Base-by-base conservation (phyloP, 2,888 invertebrate species). In the Cybosia mesomella region DNA sequence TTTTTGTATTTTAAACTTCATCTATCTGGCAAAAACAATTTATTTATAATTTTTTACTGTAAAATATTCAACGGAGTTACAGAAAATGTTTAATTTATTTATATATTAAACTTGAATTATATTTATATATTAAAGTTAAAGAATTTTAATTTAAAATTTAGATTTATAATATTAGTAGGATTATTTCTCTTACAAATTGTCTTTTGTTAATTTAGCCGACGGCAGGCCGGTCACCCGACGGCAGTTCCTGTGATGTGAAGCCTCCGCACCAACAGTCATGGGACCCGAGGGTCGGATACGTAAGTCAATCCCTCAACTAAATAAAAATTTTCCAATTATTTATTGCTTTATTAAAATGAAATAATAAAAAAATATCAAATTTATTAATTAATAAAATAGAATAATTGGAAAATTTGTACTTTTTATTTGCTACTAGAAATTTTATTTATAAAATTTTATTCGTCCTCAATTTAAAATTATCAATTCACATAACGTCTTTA, bases 201-300 rank as follows among this genome's bases (percentile, higher is more conserved):
- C 5, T 64, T 22, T 28, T 54, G 22, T 22, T 71, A 85, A 83
- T 79, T 81, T 88, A 95, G 94, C 94, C 94, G 28, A 90, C 88
- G 58, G 93, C 94, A 0, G 94, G 94, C 1, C 87, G 94, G 59
- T 95, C 94, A 24, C 94, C 94, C 0, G 94, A 95, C 67, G 94
- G 93, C 1, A 90, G 93, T 57, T 93, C 93, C 53, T 95, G 94
- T 68, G 94, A 95, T 69, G 92, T 95, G 2, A 95, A 95, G 82
- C 94, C 94, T 0, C 93, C 94, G 0, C 94, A 95, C 73, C 94
- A 94, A 71, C 94, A 95, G 85, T 92, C 94, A 2, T 95, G 94
- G 94, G 94, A 95, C 77, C 94, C 94, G 1, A 86, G 94, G 80
- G 94, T 95, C 78, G 94, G 94, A 85, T 95, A 95, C 77, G 94